Conservation (phyloP, 2,888 invertebrate genomes). For the Empis livida region DNA sequence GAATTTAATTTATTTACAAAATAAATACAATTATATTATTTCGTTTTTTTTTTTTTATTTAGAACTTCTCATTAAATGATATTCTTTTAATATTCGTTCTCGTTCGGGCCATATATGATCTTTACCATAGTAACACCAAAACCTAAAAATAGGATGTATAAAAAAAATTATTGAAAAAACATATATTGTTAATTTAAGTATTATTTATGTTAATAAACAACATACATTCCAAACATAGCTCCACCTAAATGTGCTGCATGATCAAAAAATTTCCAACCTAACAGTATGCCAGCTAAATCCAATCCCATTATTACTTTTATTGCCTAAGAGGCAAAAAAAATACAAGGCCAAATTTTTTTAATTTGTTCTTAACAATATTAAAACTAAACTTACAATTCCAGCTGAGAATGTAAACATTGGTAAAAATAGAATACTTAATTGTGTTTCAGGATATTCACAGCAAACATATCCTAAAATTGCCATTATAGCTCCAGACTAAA, state of each 20-base stretch:
- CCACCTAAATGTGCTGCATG: constrained; percentile 99
- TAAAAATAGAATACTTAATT: constrained; percentile 76
- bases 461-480: constrained; percentile 78
- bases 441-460: constrained; percentile 76
- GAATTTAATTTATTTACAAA: too few species aligned
- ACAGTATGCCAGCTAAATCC: constrained; percentile 68
- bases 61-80: constrained; percentile 4
- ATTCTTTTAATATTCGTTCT: constrained; percentile 4
- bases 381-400: constrained; percentile 47
- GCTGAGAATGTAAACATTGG: constrained; percentile 85
- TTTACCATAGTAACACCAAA: constrained; percentile 38
- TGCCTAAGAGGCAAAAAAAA: constrained; percentile 45
- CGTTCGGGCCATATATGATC: constrained; percentile 1
- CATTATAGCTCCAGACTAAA: constrained; percentile 92
- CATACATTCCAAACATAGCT: constrained; percentile 76
- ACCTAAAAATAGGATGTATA: constrained; percentile 42
- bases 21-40: too few species aligned
- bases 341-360: neutral
- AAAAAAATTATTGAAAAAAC: too few species aligned
- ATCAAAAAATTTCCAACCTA: constrained; percentile 88
- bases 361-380: constrained; percentile 11
- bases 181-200: neutral
- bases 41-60: neutral
- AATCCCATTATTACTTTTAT: constrained; percentile 74
- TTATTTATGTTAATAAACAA: constrained; percentile 1